A percentile compares a stretch with the other conserved stretches of the same genome.
Evolutionary conservation across 2,888 invertebrate species (phyloP).

Genomic region (Ophioninae sp.): DNA sequence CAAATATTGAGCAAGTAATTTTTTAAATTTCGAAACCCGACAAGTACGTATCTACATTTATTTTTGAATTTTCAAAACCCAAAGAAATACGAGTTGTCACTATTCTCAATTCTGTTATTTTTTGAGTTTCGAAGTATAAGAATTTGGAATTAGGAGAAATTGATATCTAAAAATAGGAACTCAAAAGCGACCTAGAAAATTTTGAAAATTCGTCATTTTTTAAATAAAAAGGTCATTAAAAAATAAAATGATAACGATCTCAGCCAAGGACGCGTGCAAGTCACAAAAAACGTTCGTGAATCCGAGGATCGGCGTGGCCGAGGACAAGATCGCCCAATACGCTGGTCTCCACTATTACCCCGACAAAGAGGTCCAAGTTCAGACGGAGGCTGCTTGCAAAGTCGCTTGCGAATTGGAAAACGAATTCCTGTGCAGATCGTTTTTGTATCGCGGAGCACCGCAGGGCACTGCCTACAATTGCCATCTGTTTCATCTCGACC

Average conservation of each 20-base stretch:
- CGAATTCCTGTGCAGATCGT: conserved; percentile 94
- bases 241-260: conserved; percentile 8
- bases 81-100: no score
- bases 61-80: no score
- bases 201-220: no score
- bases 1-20: no score
- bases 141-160: no score
- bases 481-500: conserved; percentile 94
- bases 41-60: no score
- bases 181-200: no score
- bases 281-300: conserved; percentile 89
- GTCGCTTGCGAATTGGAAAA: conserved; percentile 95
- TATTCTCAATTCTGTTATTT: no score
- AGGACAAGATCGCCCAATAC: conserved; percentile 95
- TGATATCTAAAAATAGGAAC: no score
- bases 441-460: conserved; percentile 87
- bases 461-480: conserved; percentile 92
- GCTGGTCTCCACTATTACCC: conserved; percentile 95
- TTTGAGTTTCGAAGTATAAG: no score
- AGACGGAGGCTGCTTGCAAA: conserved; percentile 93
- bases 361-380: conserved; percentile 95
- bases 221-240: no score
- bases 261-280: conserved; percentile 91
- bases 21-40: no score
- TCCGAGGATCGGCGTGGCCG: conserved; percentile 93